These are phyloP conservation scores for Ferrisia virgata DNA, from an alignment of 2,888 invertebrate genomes.

Conservation along the genomic window DNA sequence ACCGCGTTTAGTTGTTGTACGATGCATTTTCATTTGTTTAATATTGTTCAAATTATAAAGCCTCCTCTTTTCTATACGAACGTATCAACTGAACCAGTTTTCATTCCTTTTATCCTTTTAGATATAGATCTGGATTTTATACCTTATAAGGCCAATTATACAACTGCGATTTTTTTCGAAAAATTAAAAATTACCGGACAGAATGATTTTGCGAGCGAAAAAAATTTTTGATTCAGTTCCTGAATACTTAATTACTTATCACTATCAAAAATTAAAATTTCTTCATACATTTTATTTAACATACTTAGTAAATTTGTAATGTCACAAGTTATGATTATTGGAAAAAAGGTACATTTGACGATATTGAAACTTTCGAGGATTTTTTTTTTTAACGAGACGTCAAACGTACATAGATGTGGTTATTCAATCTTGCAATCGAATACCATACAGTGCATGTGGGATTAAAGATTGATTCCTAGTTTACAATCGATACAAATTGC, in stretches of 20 bases:
- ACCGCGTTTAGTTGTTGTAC: background rate
- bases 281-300: no score
- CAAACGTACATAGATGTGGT: no score
- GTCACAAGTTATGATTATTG: no score
- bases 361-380: no score
- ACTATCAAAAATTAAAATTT: background rate
- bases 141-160: background rate
- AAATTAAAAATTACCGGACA: background rate
- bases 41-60: conserved; percentile 31
- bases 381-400: background rate
- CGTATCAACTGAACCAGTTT: conserved; percentile 16
- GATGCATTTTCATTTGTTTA: conserved; percentile 25
- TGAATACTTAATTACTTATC: background rate
- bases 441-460: background rate
- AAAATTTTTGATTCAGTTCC: background rate
- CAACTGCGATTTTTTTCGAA: background rate
- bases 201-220: background rate
- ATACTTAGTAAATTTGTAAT: no score
- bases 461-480: background rate
- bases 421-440: background rate
- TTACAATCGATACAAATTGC: background rate
- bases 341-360: no score
- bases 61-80: background rate
- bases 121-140: conserved; percentile 8
- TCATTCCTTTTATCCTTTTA: conserved; percentile 22